Evolutionary conservation across 2,113 vertebrate species (phyloP).

Genomic region (Chaenogobius annularis): DNA sequence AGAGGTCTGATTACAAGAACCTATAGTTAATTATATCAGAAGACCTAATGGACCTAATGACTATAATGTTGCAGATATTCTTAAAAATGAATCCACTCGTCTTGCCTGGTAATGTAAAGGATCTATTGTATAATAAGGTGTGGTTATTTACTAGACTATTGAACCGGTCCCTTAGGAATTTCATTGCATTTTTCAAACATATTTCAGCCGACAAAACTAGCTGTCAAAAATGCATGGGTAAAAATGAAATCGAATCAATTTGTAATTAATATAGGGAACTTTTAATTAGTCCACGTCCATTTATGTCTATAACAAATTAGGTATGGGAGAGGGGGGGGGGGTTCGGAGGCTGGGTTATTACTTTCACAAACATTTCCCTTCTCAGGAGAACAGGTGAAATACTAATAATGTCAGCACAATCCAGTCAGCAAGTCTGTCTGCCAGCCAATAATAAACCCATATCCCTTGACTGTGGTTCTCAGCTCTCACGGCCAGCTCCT

Average conservation of each 20-base stretch:
- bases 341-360: slow-evolving; percentile 75
- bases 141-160: slow-evolving; percentile 53
- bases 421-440: slow-evolving; percentile 75
- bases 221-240: slow-evolving; percentile 46
- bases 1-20: too few relatives aligned
- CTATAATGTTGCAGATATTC: too few relatives aligned
- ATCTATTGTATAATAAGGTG: slow-evolving; percentile 38
- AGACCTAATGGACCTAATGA: too few relatives aligned
- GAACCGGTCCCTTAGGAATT: slow-evolving; percentile 45
- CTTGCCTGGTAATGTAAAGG: slow-evolving; percentile 26
- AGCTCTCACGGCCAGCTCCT: slow-evolving; percentile 60
- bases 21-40: too few relatives aligned
- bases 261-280: slow-evolving; percentile 73
- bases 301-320: slow-evolving; percentile 71
- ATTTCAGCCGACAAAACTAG: slow-evolving; percentile 44
- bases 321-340: slow-evolving; percentile 49
- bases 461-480: slow-evolving; percentile 69
- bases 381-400: slow-evolving; percentile 70
- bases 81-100: too few relatives aligned
- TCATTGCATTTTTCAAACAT: slow-evolving; percentile 45
- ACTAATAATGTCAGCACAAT: slow-evolving; percentile 78
- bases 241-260: slow-evolving; percentile 71
- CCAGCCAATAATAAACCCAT: slow-evolving; percentile 76
- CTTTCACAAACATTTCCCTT: slow-evolving; percentile 66
- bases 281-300: slow-evolving; percentile 72